Evolutionary conservation across 2,888 invertebrate species (phyloP), one percentile per base, ranked within the genome.

Genomic region (Thymelicus acteon): DNA sequence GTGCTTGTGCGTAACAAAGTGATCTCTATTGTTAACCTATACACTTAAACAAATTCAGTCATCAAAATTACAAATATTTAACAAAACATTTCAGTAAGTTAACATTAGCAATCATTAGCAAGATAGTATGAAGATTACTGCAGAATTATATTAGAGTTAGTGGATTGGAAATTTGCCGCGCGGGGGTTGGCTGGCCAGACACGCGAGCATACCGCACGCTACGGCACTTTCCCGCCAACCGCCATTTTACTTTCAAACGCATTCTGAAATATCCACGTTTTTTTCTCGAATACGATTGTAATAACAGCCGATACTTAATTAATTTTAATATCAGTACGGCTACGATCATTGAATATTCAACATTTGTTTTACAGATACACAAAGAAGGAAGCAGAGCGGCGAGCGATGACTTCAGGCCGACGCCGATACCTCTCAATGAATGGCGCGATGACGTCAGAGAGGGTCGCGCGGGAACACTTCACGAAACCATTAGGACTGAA

Each of bases 221-320:
- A 78, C 81, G 80, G 73, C 91, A 92, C 93, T 93, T 92, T 92
- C 91, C 90, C 88, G 79, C 75, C 76, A 83, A 78, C 70, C 76
- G 79, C 77, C 87, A 88, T 92, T 92, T 93, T 93, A 93, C 93
- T 93, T 93, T 93, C 93, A 86, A 91, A 90, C 90, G 92, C 92
- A 89, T 83, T 85, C 84, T 85, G 79, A 83, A 84, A 85, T 80
- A 84, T 82, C 79, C 78, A 83, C 79, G 76, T 83, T 86, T 87
- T 85, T 83, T 67, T 75, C 69, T 74, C 71, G 73, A 77, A 76
- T 75, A 73, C 72, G 67, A 75, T 72, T 72, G 61, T 74, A 73
- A 72, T 72, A 65, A 73, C 65, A 57, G 57, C 48, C 48, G 15
- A n/a, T 63, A 49, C 62, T 58, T 73, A 74, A 78, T 81, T 77